Evolutionary conservation across 2,888 invertebrate genomes (phyloP), one percentile per base, ranked within the genome.

Genomic region (Protodeltote pygarga): DNA sequence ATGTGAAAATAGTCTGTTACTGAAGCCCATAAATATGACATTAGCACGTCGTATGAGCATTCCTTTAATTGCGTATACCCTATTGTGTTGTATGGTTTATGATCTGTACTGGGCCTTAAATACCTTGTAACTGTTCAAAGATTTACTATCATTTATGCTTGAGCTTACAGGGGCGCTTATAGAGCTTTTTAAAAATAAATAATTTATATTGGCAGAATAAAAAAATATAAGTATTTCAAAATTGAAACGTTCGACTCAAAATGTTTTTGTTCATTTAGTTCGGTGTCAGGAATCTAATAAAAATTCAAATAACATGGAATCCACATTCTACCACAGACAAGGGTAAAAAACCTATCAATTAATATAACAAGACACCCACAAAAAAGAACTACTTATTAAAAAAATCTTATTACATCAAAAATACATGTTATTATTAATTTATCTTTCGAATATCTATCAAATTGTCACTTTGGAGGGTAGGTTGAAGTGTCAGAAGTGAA

Each of bases 1-100:
- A 91, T 91, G 91, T 89, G 91, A 92, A 88, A 91, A 92, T 60
- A 81, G 80, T 77, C 64, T 89, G 82, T 79, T 73, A 77, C 66
- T 74, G 75, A 73, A 75, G 80, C 81, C 84, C 87, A 91, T 92
- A 92, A 92, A 92, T 91, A 91, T 83, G 85, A 87, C 84, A 90
- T 92, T 90, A 90, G 81, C 89, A 89, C 85, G 75, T 91, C 89
- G 79, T 89, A 83, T 52, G 66, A 39, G 75, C 73, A 71, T 83
- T 76, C 79, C 78, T 83, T 81, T 84, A 83, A 81, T 83, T 84
- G 81, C 75, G 77, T 73, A 71, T 73, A 67, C 64, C 67, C 79
- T 71, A 80, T 87, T 87, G 84, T 87, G 61, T 45, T 55, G 50
- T 65, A 49, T 81, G 73, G 65, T 86, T 85, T 85, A 85, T 78